Conservation (phyloP, 2,113 vertebrate species). For the Syngnathoides biaculeatus region DNA sequence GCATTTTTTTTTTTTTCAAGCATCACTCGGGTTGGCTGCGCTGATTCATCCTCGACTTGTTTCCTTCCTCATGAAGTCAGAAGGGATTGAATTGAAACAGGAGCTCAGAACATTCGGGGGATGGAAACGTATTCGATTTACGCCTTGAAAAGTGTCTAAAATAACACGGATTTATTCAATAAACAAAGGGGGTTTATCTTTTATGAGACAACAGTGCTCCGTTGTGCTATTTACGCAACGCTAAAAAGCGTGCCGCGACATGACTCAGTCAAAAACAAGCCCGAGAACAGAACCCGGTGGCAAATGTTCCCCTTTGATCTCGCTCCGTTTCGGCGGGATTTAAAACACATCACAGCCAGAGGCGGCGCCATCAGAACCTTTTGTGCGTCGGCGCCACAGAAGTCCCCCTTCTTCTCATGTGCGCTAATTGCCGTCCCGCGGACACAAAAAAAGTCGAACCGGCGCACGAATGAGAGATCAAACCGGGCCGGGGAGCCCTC, state of each 20-base stretch:
- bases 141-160: neutral
- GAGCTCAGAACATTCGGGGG: neutral
- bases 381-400: slow-evolving; percentile 8
- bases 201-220: slow-evolving; percentile 1
- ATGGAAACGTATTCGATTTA: neutral
- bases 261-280: slow-evolving; percentile 8
- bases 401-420: slow-evolving; percentile 22
- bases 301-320: slow-evolving; percentile 34
- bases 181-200: neutral
- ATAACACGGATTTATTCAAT: neutral
- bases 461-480: slow-evolving; percentile 38
- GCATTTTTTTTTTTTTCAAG: too few relatives aligned
- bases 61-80: neutral
- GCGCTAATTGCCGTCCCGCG: slow-evolving; percentile 47
- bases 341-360: slow-evolving; percentile 14
- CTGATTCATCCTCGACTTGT: neutral
- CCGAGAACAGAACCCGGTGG: slow-evolving; percentile 11
- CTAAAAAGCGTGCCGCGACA: slow-evolving; percentile 8
- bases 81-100: neutral
- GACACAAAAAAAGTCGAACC: slow-evolving; percentile 33
- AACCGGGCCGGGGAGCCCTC: slow-evolving; percentile 18
- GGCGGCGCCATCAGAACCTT: slow-evolving; percentile 11
- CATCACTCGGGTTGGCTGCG: neutral
- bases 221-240: slow-evolving; percentile 19
- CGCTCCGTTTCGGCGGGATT: slow-evolving; percentile 7